phyloP scores from a whole-genome alignment of 2,888 invertebrate genomes.

The Aricia artaxerxes region DNA sequence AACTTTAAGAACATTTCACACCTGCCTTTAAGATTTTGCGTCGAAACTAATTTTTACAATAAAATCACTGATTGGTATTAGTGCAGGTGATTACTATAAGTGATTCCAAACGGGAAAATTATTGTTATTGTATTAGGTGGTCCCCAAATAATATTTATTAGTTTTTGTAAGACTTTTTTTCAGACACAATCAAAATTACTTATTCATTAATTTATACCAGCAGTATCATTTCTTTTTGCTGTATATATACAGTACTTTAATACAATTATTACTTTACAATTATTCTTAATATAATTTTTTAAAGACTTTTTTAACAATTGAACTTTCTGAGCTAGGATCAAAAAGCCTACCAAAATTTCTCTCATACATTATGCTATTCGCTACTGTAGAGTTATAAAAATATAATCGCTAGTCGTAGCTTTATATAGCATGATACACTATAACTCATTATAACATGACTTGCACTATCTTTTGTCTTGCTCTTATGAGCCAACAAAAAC shows the following conservation, averaged over 20 bases:
- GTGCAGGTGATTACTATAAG: too few species aligned
- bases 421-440: not conserved
- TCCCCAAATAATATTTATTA: not conserved
- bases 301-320: too few species aligned
- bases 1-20: conserved; percentile 41
- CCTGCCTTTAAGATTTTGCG: conserved; percentile 42
- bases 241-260: too few species aligned
- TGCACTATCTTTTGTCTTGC: conserved; percentile 8
- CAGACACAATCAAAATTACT: not conserved
- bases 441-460: conserved; percentile 27
- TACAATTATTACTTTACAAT: too few species aligned
- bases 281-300: too few species aligned
- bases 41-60: conserved; percentile 36
- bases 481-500: conserved; percentile 23
- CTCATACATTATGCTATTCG: not conserved
- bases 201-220: not conserved
- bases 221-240: too few species aligned
- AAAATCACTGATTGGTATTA: conserved; percentile 7
- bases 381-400: not conserved
- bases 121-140: not conserved
- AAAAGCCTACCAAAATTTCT: too few species aligned
- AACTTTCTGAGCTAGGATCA: too few species aligned
- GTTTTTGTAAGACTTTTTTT: not conserved
- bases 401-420: not conserved
- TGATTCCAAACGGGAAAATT: too few species aligned